Base-by-base conservation (phyloP, 2,888 invertebrate species). In the Empis livida region DNA sequence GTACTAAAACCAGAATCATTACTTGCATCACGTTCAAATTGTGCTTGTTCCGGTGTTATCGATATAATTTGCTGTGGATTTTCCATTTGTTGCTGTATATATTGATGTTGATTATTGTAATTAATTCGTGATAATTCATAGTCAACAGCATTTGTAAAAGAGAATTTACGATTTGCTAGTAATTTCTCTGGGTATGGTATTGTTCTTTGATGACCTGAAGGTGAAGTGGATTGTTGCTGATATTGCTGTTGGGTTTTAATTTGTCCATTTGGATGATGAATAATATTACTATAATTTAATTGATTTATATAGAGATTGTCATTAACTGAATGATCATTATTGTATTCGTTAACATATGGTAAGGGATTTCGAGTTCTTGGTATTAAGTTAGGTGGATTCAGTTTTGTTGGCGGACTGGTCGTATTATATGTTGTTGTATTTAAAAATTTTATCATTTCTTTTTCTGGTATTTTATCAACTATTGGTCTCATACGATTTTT, bases 1-100 rank as follows among this genome's bases (percentile, higher is more conserved):
- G 87, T 87, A 57, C 86, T 86, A 64, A 89, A 89, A 1, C 89
- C 89, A 1, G 88, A 88, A 67, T 90, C 89, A 54, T 87, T 86
- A 61, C 83, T 87, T 1, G 80, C 79, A 57, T 82, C 82, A 45
- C 79, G 66, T 55, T 80, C 80, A 1, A 73, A 37, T 55, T 74
- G 74, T 6, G 53, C 49, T 27, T 57, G 53, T 51, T 57, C 51
- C 39, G 55, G 42, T 46, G 57, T 48, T 45, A 55, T 53, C 17
- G 54, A 53, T 42, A 51, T 52, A 8, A 54, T 38, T 27, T 55
- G 46, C 27, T 54, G 51, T 11, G 49, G 54, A 20, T 51, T 49
- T 14, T 52, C 49, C 45, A 49, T 50, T 20, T 53, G 50, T 17
- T 38, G 46, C 46, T 49, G 45, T 45, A 53, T 20, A 51, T 53